Conservation (phyloP, 2,888 invertebrate genomes). For the Alsophila aescularia region DNA sequence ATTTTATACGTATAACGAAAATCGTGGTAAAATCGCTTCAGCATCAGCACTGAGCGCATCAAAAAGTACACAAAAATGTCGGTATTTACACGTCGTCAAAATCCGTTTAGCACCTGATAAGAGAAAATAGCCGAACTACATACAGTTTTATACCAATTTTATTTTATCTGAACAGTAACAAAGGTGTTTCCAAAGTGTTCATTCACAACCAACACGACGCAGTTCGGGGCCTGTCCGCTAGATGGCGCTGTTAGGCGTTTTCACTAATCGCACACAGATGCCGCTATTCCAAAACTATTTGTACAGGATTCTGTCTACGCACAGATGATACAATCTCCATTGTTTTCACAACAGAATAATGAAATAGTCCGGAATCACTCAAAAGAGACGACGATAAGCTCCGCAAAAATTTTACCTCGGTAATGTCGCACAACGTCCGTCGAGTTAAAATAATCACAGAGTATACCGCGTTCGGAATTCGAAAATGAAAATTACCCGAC, state of each 20-base stretch:
- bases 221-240: conserved; percentile 50
- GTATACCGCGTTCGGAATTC: conserved; percentile 28
- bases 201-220: conserved; percentile 72
- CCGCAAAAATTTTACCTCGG: conserved; percentile 46
- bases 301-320: conserved; percentile 37
- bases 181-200: conserved; percentile 49
- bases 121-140: conserved; percentile 44
- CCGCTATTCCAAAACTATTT: conserved; percentile 44
- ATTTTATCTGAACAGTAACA: conserved; percentile 49
- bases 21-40: conserved; percentile 48
- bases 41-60: conserved; percentile 31
- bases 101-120: conserved; percentile 59
- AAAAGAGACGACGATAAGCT: conserved; percentile 28
- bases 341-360: conserved; percentile 27
- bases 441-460: conserved; percentile 47
- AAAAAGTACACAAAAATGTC: conserved; percentile 56
- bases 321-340: conserved; percentile 24
- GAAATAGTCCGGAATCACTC: conserved; percentile 36
- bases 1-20: conserved; percentile 33
- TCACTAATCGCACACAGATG: conserved; percentile 46
- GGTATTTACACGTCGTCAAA: conserved; percentile 57
- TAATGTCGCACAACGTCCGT: conserved; percentile 42
- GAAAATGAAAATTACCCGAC: conserved; percentile 11
- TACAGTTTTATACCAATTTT: conserved; percentile 37
- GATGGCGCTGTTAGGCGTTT: conserved; percentile 53